These are phyloP conservation scores for Latheticus oryzae DNA, from an alignment of 2,888 invertebrate genomes.

Conservation along the genomic window DNA sequence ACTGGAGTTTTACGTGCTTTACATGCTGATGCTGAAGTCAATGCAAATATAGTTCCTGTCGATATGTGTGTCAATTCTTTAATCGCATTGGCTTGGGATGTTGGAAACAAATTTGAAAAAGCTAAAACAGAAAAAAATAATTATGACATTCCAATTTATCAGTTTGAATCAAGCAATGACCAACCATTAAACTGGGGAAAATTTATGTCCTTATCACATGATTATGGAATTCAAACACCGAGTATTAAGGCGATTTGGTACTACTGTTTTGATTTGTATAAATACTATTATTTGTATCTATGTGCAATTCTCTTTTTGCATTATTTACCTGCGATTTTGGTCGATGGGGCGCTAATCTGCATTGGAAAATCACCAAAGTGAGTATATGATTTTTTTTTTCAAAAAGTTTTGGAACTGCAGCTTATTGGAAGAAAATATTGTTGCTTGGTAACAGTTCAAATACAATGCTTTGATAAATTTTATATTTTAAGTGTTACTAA, in stretches of 20 bases:
- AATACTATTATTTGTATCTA: conserved; percentile 69
- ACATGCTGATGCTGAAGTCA: conserved; percentile 75
- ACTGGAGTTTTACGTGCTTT: conserved; percentile 81
- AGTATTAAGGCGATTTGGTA: conserved; percentile 77
- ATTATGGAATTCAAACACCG: conserved; percentile 70
- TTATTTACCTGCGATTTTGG: conserved; percentile 73
- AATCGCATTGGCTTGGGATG: conserved; percentile 81
- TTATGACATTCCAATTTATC: conserved; percentile 78
- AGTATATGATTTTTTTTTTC: conserved; percentile 50
- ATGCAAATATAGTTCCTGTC: conserved; percentile 82
- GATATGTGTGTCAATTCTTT: conserved; percentile 87
- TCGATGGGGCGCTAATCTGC: conserved; percentile 69
- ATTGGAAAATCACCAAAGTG: conserved; percentile 73
- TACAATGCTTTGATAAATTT: too few species aligned
- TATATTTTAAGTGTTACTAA: too few species aligned
- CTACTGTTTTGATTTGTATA: conserved; percentile 74
- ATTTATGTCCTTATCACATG: conserved; percentile 71
- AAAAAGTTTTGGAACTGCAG: too few species aligned
- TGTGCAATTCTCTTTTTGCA: conserved; percentile 75
- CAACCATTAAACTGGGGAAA: conserved; percentile 86
- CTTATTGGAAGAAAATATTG: too few species aligned
- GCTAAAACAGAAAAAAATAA: conserved; percentile 31
- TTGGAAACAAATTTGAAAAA: conserved; percentile 56
- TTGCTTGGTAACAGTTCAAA: too few species aligned
- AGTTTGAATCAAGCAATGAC: conserved; percentile 86